Conservation (phyloP, 2,797 vertebrate species). For the Lophotriccus pileatus region DNA sequence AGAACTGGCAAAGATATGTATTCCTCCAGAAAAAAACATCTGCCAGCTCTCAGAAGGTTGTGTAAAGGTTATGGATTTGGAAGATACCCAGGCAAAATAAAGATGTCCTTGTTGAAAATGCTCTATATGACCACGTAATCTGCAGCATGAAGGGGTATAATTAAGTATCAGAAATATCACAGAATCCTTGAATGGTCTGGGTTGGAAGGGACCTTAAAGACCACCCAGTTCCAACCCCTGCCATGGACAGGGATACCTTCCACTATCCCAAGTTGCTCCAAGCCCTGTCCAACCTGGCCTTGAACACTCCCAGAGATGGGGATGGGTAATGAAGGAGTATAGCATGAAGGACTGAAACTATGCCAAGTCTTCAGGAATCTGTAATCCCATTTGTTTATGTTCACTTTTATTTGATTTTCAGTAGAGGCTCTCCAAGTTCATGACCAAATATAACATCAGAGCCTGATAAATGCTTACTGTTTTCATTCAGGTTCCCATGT, state of each 20-base stretch:
- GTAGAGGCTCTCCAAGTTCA: constrained; percentile 71
- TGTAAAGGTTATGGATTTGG: not conserved
- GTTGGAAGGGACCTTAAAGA: not conserved
- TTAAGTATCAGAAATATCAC: not conserved
- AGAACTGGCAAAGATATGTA: not conserved
- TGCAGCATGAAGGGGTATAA: not conserved
- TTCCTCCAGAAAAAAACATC: not conserved
- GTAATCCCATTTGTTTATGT: not conserved
- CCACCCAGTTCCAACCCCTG: not conserved
- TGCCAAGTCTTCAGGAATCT: not conserved
- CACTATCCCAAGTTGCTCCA: not conserved
- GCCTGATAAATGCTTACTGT: constrained; percentile 62
- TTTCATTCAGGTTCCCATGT: constrained; percentile 63
- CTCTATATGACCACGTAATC: not conserved
- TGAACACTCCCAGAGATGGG: not conserved
- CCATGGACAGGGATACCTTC: not conserved
- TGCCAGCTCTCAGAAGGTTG: not conserved
- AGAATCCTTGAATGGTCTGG: not conserved
- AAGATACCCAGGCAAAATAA: not conserved
- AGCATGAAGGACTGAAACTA: not conserved
- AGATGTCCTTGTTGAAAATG: not conserved
- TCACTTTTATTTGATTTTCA: constrained; percentile 68
- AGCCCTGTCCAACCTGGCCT: not conserved
- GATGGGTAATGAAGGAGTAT: not conserved
- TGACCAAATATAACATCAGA: constrained; percentile 61